phyloP scores from a whole-genome alignment of 1,140 invertebrate species.

The Bactericera cockerelli region DNA sequence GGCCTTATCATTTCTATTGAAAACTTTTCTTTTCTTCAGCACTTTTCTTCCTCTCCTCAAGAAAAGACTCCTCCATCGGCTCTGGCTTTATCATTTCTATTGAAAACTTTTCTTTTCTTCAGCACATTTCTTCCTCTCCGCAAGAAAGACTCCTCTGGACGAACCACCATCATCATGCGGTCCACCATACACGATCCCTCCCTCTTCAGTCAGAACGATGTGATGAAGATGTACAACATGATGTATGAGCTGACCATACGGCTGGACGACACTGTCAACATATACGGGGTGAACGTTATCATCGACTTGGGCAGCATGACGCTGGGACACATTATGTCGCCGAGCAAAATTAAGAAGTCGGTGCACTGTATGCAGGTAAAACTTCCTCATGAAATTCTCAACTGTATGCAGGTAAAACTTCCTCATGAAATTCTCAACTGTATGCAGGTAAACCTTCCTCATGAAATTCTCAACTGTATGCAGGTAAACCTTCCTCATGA shows the following conservation, averaged over 20 bases:
- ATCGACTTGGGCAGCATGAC: slow-evolving; percentile 41
- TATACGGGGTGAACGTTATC: slow-evolving; percentile 40
- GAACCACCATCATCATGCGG: slow-evolving; percentile 39
- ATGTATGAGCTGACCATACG: slow-evolving; percentile 33
- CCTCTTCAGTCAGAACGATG: slow-evolving; percentile 35
- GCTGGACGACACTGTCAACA: slow-evolving; percentile 34
- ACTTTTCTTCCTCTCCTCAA: too few species aligned
- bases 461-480: too few species aligned
- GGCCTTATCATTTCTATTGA: too few species aligned
- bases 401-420: too few species aligned
- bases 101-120: too few species aligned
- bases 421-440: too few species aligned
- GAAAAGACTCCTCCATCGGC: too few species aligned
- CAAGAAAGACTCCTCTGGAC: slow-evolving; percentile 32
- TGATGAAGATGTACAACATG: slow-evolving; percentile 35
- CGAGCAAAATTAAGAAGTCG: slow-evolving; percentile 36
- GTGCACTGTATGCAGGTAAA: slow-evolving; percentile 44
- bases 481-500: too few species aligned
- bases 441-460: too few species aligned
- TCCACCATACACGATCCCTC: slow-evolving; percentile 38
- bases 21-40: too few species aligned
- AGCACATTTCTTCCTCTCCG: slow-evolving; percentile 41
- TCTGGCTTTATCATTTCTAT: too few species aligned
- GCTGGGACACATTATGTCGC: slow-evolving; percentile 41
- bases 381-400: too few species aligned